Base-by-base conservation (phyloP, 2,113 vertebrate genomes). In the Urocolius indicus region DNA sequence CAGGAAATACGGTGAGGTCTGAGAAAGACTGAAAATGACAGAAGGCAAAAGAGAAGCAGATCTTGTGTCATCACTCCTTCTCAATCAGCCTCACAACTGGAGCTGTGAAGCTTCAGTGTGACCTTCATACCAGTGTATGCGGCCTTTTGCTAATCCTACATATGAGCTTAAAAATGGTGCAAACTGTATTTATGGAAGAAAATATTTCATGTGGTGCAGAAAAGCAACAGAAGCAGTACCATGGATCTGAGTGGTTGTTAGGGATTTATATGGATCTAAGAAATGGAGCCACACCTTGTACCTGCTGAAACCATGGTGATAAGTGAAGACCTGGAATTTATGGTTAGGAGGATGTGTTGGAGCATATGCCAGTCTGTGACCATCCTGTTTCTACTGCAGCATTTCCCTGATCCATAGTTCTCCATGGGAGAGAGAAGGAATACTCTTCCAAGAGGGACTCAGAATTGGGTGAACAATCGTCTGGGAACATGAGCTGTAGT, bases 101-200 rank as follows among this genome's bases (percentile, higher is more conserved):
- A 92, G 8, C 34, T 68, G 11, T 81, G 48, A 67, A 61, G 32
- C 78, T 87, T 78, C 16, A 3, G 3, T 23, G 9, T 61, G 10
- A n/a, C n/a, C n/a, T n/a, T n/a, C n/a, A n/a, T 71, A 29, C 3
- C 14, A n/a, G 17, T 26, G 11, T 27, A 12, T 6, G 12, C 66
- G 48, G 18, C 10, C 23, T 87, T 78, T 75, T 62, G 20, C 23
- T 71, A 26, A 63, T 62, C 17, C 9, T 63, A 19, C 22, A 12
- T 5, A n/a, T 63, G 2, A 7, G 34, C 12, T 49, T 57, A 43
- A 57, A 75, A 19, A 16, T 17, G 9, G 15, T 16, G 23, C 13
- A 61, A 59, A 55, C 21, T 0, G 3, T 23, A 23, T 58, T 68
- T 1, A 1, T 9, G 8, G 32, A 22, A 77, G 36, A 2, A 4